Conservation (phyloP, 2,797 vertebrate genomes). For the Pantherophis alleghaniensis region DNA sequence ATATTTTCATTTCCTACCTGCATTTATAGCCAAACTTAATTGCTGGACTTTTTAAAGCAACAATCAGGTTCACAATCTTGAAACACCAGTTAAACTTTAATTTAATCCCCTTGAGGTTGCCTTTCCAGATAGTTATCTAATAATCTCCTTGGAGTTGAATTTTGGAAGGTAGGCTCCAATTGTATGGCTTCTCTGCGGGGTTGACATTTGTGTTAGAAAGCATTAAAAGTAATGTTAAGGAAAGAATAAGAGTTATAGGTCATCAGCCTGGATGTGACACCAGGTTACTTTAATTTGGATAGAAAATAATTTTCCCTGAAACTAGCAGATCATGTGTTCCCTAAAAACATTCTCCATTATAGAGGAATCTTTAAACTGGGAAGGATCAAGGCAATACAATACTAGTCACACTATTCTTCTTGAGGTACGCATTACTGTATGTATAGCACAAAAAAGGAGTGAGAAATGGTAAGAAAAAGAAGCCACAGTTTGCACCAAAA, state of each 20-base stretch:
- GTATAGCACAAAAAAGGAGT: neutral
- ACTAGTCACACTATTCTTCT: neutral
- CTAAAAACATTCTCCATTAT: neutral
- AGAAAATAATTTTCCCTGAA: neutral
- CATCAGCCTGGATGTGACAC: neutral
- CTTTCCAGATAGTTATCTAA: neutral
- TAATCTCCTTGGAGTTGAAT: neutral
- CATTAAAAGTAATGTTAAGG: neutral
- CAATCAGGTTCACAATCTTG: neutral
- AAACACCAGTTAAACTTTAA: neutral
- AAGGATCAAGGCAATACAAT: neutral
- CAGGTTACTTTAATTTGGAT: neutral
- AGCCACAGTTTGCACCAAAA: neutral
- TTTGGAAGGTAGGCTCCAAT: neutral
- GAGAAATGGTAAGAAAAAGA: neutral
- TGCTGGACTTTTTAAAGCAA: neutral
- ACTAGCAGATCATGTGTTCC: neutral
- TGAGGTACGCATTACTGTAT: neutral
- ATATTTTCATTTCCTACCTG: neutral
- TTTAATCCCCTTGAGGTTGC: neutral
- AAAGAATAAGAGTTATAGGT: neutral
- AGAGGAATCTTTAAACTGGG: neutral
- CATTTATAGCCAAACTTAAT: neutral
- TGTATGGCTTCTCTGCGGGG: neutral
- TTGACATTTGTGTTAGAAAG: neutral